Percentiles rank a stretch among this genome's conserved stretches.
Evolutionary conservation across 2,888 invertebrate species (phyloP).

Genomic region (Catocala sponsa): DNA sequence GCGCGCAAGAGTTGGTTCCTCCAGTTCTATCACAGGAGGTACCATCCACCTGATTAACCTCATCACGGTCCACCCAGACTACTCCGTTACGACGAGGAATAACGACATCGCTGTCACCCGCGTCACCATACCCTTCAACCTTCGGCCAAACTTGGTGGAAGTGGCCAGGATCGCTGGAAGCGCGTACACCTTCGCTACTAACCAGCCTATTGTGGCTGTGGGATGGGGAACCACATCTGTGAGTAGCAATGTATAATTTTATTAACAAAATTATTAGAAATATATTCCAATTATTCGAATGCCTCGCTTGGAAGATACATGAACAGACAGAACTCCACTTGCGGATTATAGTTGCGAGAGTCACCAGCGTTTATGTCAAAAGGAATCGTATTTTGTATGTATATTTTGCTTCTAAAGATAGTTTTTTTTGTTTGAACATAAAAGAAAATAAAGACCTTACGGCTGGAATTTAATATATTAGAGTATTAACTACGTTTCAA

Average conservation of each 20-base stretch:
- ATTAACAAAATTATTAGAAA: too few relatives aligned
- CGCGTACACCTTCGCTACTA: constrained; percentile 54
- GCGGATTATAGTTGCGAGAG: too few relatives aligned
- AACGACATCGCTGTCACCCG: constrained; percentile 71
- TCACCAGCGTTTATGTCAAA: too few relatives aligned
- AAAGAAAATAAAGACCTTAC: too few relatives aligned
- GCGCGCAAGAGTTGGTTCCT: constrained; percentile 73
- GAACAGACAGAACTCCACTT: too few relatives aligned
- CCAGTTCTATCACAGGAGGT: constrained; percentile 61
- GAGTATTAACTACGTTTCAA: too few relatives aligned
- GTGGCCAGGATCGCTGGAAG: constrained; percentile 64
- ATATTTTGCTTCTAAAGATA: too few relatives aligned
- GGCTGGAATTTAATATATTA: too few relatives aligned
- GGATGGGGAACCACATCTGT: constrained; percentile 76
- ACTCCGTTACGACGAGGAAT: constrained; percentile 50
- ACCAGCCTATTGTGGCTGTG: constrained; percentile 64
- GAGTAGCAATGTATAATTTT: constrained; percentile 31
- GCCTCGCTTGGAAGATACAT: too few relatives aligned
- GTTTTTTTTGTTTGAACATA: too few relatives aligned
- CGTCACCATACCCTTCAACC: constrained; percentile 54
- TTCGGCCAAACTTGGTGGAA: constrained; percentile 55
- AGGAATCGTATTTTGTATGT: too few relatives aligned
- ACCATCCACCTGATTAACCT: constrained; percentile 59
- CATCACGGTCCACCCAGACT: constrained; percentile 66
- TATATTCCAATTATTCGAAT: too few relatives aligned